Base-by-base conservation (phyloP, 2,888 invertebrate genomes). In the Calephelis perditalis region DNA sequence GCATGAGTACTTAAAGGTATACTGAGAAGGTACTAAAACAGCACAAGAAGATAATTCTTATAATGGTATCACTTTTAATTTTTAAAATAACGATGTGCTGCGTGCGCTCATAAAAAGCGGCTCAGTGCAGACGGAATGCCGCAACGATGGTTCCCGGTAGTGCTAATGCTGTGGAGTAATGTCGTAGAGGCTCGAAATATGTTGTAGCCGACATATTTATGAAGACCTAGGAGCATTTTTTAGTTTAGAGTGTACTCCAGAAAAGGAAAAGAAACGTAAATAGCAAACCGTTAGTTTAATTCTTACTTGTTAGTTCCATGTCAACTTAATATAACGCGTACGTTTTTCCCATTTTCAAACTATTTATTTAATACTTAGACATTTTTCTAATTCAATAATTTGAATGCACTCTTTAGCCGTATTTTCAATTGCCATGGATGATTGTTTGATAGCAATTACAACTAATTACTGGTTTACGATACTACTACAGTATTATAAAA, bases 151-250 rank as follows among this genome's bases (percentile, higher is more conserved):
- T 79, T 79, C 79, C 72, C 68, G 75, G 77, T 76, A 82, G 68
- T 67, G 74, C 69, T 74, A 78, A 78, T 76, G 69, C 74, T 65
- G 72, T 71, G 73, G 68, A 78, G 71, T 67, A 77, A 82, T 80
- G 78, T 67, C 67, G 65, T 45, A 59, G 68, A 78, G 77, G 74
- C 70, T 77, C 71, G 68, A 80, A 82, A 74, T 76, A 82, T 79
- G 79, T 68, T 79, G 81, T 82, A 75, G 58, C 60, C 67, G 67
- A 71, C 75, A 72, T 76, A 72, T 71, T 73, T 75, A 75, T 71
- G 71, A 68, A 71, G 52, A 6, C 3, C 35, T 36, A 11, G 35
- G 52, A 52, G 52, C 52, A 11, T 11, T 11, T 52, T 6, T 36
- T 52, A 11, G 2, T 52, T 3, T 52, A 35, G 52, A 52, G 36